Base-by-base conservation (phyloP, 1,140 invertebrate species). In the Dolichoris vasculosae region DNA sequence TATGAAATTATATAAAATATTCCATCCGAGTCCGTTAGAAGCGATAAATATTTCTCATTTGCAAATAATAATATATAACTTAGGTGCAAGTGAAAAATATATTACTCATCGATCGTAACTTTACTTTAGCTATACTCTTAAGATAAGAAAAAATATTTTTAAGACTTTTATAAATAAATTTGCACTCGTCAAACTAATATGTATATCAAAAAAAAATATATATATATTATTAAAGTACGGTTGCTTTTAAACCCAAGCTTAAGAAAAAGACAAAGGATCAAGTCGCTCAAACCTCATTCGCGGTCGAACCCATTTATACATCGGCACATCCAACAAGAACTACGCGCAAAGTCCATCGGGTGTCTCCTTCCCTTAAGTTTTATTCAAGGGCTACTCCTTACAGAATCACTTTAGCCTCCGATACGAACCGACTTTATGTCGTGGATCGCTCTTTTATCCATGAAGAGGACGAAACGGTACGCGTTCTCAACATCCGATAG, bases 221-320 rank as follows among this genome's bases (percentile, higher is more conserved):
- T n/a, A n/a, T n/a, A n/a, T n/a, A n/a, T n/a, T n/a, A n/a, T n/a
- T n/a, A n/a, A n/a, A n/a, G n/a, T n/a, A n/a, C n/a, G n/a, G n/a
- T 17, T 15, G 3, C 4, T 46, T 30, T 23, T 48, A 77, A 30
- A 30, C 40, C 38, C 15, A 55, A 6, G 40, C 0, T 38, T 9
- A 79, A 55, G 32, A 17, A 48, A 69, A 26, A 40, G 51, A 67
- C 2, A 38, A 77, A n/a, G 20, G 43, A 26, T 71, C 15, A 32
- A 55, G 26, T n/a, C 8, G 55, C 2, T 76, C 81, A 83, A 86
- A 86, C 81, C 81, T 86, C 85, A 43, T 86, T 86, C 26, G 64
- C 81, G 73, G 81, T 86, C 35, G 81, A 83, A 83, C 75, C 85
- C 85, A 86, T 86, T 82, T 77, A 78, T 30, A 9, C 51, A 77